Base-by-base conservation (phyloP, 2,888 invertebrate species). In the Zeuzera pyrina region DNA sequence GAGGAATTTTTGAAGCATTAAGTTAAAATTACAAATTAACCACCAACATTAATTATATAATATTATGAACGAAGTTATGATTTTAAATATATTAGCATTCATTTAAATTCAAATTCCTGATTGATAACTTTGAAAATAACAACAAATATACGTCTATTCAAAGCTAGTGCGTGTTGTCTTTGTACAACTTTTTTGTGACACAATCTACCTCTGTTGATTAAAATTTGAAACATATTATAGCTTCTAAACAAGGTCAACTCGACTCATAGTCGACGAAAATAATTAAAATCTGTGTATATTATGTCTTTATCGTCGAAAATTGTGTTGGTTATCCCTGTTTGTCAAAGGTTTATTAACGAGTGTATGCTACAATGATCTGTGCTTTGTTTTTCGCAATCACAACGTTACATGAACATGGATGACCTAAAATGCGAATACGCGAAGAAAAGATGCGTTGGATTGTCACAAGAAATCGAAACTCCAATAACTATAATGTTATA, bases 221-320 rank as follows among this genome's bases (percentile, higher is more conserved):
- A 78, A 81, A 77, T 81, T 83, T 79, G 79, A 83, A 83, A 79
- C 83, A 72, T 78, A 74, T 62, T 78, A 78, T 71, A n/a, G 84
- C 83, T 84, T 84, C 79, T 83, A 84, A 74, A 84, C 84, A 84
- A 84, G 84, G 84, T 84, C 84, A 84, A 84, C 83, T 83, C 76
- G 70, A 77, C 69, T 73, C 66, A 52, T 56, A 67, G 70, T 63
- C 70, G 65, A 69, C 69, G 58, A 74, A 78, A 78, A 76, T 81
- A 79, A 79, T 76, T 69, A 66, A 63, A 57, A 73, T 64, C 61
- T 57, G 60, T 68, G 69, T 67, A 44, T 67, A 72, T 47, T 69
- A 70, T 69, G 70, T 64, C 55, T 56, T 64, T 69, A 62, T 54
- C 56, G 54, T 61, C 49, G 46, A 62, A 61, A 61, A 61, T 57